These are phyloP conservation scores for Semibalanus balanoides DNA, from an alignment of 1,140 invertebrate genomes.

Conservation along the genomic window DNA sequence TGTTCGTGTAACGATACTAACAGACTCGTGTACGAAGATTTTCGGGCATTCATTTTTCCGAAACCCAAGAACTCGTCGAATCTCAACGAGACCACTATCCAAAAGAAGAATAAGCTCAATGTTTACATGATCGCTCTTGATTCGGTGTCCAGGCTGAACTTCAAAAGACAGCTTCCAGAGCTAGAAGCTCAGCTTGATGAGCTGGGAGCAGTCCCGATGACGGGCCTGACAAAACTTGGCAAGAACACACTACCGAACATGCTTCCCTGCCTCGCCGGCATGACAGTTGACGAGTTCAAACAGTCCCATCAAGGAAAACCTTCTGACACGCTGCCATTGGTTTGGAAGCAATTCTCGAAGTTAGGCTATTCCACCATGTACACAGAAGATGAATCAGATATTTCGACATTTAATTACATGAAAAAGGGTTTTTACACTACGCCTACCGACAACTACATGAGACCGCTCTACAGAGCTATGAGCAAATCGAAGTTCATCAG, in stretches of 20 bases:
- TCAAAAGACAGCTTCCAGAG: slow-evolving; percentile 38
- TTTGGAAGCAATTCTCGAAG: slow-evolving; percentile 36
- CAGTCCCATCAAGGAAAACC: slow-evolving; percentile 15
- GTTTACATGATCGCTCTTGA: slow-evolving; percentile 40
- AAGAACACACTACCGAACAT: slow-evolving; percentile 36
- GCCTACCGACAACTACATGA: slow-evolving; percentile 35
- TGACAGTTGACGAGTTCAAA: slow-evolving; percentile 1
- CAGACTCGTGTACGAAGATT: background rate
- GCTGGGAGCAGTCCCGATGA: slow-evolving; percentile 28
- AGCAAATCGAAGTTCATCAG: slow-evolving; percentile 5
- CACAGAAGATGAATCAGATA: slow-evolving; percentile 34
- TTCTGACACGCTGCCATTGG: slow-evolving; percentile 33
- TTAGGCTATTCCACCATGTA: slow-evolving; percentile 35
- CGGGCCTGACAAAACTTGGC: slow-evolving; percentile 32
- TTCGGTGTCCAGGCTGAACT: slow-evolving; percentile 42
- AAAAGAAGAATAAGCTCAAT: slow-evolving; percentile 1
- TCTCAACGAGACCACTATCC: background rate
- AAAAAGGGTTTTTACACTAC: slow-evolving; percentile 31
- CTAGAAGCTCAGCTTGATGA: slow-evolving; percentile 33
- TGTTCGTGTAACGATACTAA: background rate
- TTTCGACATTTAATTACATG: slow-evolving; percentile 35
- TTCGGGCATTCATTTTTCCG: background rate
- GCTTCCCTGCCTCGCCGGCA: slow-evolving; percentile 29
- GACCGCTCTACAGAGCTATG: slow-evolving; percentile 22
- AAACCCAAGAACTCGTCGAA: background rate